Conservation (phyloP, 2,888 invertebrate species). For the Helicoverpa assulta region DNA sequence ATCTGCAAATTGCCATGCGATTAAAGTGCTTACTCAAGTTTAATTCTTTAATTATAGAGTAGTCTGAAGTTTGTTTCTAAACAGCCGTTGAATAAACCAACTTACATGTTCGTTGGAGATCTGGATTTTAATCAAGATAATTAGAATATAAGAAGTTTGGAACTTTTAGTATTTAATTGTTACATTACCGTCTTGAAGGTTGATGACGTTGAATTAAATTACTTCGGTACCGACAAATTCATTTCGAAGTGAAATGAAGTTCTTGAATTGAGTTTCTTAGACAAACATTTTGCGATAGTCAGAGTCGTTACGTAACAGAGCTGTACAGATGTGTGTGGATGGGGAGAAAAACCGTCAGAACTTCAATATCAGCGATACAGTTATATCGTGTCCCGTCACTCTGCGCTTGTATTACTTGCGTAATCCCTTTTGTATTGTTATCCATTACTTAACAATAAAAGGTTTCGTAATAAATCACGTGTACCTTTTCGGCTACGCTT, state of each 20-base stretch:
- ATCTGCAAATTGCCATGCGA: constrained; percentile 64
- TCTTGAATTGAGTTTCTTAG: constrained; percentile 11
- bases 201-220: constrained; percentile 51
- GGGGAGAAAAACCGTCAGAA: constrained; percentile 19
- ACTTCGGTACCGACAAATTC: constrained; percentile 36
- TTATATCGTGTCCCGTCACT: constrained; percentile 19
- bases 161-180: constrained; percentile 52
- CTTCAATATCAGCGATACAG: constrained; percentile 38
- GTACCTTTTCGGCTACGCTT: constrained; percentile 3
- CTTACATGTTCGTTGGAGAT: constrained; percentile 54
- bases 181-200: constrained; percentile 35
- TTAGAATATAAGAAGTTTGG: constrained; percentile 64
- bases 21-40: constrained; percentile 63
- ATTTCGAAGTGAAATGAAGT: constrained; percentile 25
- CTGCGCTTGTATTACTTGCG: constrained; percentile 21
- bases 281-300: constrained; percentile 26
- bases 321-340: neutral
- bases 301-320: constrained; percentile 22
- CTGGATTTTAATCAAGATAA: constrained; percentile 63
- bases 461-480: constrained; percentile 12
- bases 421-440: constrained; percentile 35
- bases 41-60: constrained; percentile 65
- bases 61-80: constrained; percentile 57
- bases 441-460: constrained; percentile 4
- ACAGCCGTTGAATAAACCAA: constrained; percentile 59